phyloP scores from a whole-genome alignment of 2,888 invertebrate genomes.

The Antheraea yamamai region DNA sequence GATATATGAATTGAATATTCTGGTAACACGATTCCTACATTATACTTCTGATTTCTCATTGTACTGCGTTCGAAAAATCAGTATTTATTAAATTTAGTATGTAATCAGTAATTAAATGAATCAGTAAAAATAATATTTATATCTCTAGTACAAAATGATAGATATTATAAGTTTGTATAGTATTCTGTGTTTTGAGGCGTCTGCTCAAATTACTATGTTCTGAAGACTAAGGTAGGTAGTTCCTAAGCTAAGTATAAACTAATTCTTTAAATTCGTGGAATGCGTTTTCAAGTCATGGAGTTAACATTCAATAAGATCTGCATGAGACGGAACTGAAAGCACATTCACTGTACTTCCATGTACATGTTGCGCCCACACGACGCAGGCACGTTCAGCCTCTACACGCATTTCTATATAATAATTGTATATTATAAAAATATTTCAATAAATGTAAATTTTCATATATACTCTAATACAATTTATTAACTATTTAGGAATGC shows the following conservation, averaged over 20 bases:
- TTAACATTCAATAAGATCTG: slow-evolving; percentile 19
- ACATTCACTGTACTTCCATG: slow-evolving; percentile 4
- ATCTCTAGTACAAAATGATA: neutral
- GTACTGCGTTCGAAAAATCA: too few species aligned
- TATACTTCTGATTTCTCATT: too few species aligned
- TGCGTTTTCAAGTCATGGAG: slow-evolving; percentile 75
- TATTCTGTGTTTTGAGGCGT: neutral
- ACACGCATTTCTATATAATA: neutral
- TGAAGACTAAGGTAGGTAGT: neutral
- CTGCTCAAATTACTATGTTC: neutral
- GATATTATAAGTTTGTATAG: neutral
- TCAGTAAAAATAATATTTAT: neutral
- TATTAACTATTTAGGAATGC: slow-evolving; percentile 43
- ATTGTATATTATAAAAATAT: neutral
- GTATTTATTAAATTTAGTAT: neutral
- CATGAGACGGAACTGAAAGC: neutral
- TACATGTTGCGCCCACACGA: slow-evolving; percentile 14
- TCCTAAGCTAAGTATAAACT: slow-evolving; percentile 26
- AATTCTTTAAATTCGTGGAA: slow-evolving; percentile 60
- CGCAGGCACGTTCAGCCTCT: neutral
- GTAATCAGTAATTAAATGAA: neutral
- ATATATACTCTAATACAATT: slow-evolving; percentile 10
- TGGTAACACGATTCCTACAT: too few species aligned
- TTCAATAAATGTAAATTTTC: neutral
- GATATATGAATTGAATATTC: too few species aligned